These are phyloP conservation scores for Lithophane socia DNA, from an alignment of 2,888 invertebrate genomes.

Conservation along the genomic window DNA sequence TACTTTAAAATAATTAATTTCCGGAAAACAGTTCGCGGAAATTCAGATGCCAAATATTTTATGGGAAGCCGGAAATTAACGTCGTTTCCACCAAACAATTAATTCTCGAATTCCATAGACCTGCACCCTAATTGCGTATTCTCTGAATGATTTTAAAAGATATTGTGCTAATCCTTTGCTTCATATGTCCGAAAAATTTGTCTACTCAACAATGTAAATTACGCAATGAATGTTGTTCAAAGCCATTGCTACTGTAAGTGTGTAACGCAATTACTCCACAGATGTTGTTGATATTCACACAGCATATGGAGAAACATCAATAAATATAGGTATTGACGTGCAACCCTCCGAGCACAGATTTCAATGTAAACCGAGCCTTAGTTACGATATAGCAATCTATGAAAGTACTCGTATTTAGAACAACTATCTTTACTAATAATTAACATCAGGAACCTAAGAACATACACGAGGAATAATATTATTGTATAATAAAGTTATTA, in stretches of 20 bases:
- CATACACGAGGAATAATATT: neutral
- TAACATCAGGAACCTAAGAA: neutral
- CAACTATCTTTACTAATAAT: neutral
- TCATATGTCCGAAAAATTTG: neutral
- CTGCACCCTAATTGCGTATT: neutral
- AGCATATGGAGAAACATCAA: neutral
- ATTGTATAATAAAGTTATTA: constrained; percentile 1
- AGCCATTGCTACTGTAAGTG: too few species aligned
- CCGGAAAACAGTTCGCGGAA: constrained; percentile 18
- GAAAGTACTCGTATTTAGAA: neutral
- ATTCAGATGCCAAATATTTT: constrained; percentile 37
- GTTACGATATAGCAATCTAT: neutral
- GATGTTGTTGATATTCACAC: constrained; percentile 4
- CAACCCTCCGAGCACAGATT: neutral
- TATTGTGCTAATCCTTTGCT: too few species aligned
- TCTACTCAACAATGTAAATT: too few species aligned
- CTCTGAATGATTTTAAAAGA: too few species aligned
- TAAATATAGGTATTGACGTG: neutral
- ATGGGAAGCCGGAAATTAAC: constrained; percentile 40
- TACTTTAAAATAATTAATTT: constrained; percentile 40
- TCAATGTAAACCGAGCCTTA: neutral
- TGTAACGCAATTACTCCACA: too few species aligned
- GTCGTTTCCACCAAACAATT: constrained; percentile 37
- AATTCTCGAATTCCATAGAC: neutral
- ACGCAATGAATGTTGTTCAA: too few species aligned